Evolutionary conservation across 2,113 vertebrate genomes (phyloP).

Genomic region (Petroica traversi): DNA sequence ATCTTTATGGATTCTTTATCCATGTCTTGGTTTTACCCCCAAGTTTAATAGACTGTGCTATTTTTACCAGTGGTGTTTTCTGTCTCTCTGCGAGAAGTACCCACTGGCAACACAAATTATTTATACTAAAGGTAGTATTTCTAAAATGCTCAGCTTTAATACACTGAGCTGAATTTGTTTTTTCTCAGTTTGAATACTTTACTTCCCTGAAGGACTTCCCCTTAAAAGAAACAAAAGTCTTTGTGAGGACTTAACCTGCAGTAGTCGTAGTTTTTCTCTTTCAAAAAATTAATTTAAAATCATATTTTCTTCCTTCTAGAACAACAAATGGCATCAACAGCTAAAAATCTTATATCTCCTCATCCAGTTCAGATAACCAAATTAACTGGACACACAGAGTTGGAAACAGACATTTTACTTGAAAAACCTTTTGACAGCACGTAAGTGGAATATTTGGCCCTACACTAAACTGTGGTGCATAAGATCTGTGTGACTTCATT

Average conservation of each 20-base stretch:
- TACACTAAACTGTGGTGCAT: neutral
- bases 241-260: neutral
- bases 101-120: neutral
- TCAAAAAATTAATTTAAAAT: neutral
- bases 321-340: neutral
- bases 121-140: neutral
- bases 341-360: constrained; percentile 72
- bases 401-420: constrained; percentile 73
- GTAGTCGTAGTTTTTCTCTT: neutral
- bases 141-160: neutral
- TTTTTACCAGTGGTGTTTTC: neutral
- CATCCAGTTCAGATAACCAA: constrained; percentile 83
- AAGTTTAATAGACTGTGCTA: neutral
- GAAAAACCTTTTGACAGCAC: constrained; percentile 75
- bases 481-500: neutral
- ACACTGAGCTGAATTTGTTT: neutral
- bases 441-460: constrained; percentile 71
- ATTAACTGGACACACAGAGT: constrained; percentile 14
- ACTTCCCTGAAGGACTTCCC: neutral
- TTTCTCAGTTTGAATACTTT: neutral
- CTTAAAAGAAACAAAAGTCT: neutral
- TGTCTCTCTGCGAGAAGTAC: neutral
- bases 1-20: neutral
- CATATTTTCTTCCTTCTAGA: constrained; percentile 53
- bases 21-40: neutral